phyloP scores from a whole-genome alignment of 2,113 vertebrate genomes.

The Ellobius talpinus region DNA sequence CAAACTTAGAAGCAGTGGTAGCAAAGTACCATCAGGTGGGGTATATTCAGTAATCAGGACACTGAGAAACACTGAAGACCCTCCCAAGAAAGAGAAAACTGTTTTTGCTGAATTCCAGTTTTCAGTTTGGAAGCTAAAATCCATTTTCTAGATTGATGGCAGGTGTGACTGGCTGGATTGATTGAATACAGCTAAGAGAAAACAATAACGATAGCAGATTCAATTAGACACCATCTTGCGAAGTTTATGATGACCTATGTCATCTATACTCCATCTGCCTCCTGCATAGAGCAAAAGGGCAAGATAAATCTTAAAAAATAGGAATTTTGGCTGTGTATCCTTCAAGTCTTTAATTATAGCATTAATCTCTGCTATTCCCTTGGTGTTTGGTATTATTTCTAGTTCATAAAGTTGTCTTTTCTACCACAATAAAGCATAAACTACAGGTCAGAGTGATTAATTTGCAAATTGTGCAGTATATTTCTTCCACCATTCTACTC shows the following conservation, averaged over 20 bases:
- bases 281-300: not conserved
- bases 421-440: conserved; percentile 10
- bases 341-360: not conserved
- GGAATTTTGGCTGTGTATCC: not conserved
- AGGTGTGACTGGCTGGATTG: not conserved
- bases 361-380: conserved; percentile 8
- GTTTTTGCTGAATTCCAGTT: not conserved
- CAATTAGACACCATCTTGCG: not conserved
- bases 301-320: not conserved
- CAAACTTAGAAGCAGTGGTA: not conserved
- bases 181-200: not conserved
- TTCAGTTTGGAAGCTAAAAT: not conserved
- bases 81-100: not conserved
- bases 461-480: not conserved
- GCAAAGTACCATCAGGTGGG: not conserved
- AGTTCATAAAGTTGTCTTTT: not conserved
- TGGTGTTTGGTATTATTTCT: not conserved
- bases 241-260: not conserved
- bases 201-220: not conserved
- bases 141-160: not conserved
- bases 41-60: not conserved
- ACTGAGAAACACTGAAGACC: not conserved
- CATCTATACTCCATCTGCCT: not conserved
- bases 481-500: conserved; percentile 10
- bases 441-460: not conserved